Evolutionary conservation across 1,140 invertebrate genomes (phyloP).

Genomic region (Pseudomyrmex flavicornis): DNA sequence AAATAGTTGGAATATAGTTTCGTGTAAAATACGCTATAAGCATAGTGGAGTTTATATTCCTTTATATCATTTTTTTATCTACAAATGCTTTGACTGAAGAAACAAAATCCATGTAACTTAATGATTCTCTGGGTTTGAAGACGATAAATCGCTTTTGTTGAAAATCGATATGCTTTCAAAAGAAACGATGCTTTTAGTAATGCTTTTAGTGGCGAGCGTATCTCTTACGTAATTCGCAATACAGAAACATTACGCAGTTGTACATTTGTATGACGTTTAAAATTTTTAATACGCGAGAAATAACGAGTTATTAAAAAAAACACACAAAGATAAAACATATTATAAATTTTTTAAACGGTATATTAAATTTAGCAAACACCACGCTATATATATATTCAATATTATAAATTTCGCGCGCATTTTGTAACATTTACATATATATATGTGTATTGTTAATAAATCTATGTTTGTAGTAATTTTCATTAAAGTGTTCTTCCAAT

Average conservation of each 20-base stretch:
- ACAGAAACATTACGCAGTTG: background rate
- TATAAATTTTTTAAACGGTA: background rate
- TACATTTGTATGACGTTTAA: constrained; percentile 2
- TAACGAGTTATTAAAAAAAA: background rate
- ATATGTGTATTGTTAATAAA: constrained; percentile 6
- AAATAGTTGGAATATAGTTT: constrained; percentile 20
- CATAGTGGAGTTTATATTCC: background rate
- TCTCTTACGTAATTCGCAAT: background rate
- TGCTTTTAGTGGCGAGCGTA: background rate
- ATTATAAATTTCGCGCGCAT: constrained; percentile 13
- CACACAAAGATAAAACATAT: background rate
- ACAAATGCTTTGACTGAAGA: background rate
- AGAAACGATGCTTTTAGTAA: no score
- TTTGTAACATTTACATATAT: background rate
- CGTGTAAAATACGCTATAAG: background rate
- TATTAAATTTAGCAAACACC: constrained; percentile 1
- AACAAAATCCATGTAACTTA: no score
- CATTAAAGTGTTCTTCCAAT: background rate
- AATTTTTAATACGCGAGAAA: background rate
- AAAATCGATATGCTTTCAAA: constrained; percentile 19
- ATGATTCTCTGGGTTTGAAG: background rate
- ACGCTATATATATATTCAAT: background rate
- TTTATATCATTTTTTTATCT: background rate
- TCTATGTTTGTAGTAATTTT: background rate
- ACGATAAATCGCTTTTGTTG: background rate